Base-by-base conservation (phyloP, 2,888 invertebrate genomes). In the Cephalotes varians region DNA sequence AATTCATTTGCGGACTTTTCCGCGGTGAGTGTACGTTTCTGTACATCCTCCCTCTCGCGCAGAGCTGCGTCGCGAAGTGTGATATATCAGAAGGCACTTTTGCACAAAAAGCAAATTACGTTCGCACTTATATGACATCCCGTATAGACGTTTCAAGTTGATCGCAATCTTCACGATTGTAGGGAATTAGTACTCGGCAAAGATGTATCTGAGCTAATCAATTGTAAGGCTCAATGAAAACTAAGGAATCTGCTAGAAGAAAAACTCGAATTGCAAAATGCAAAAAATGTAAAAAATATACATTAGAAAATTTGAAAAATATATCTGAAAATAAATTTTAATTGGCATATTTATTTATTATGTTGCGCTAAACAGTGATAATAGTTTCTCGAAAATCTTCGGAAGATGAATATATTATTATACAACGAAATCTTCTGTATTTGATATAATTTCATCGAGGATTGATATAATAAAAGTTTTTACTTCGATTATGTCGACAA, bases 1-100 rank as follows among this genome's bases (percentile, higher is more conserved):
- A 79, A 79, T 79, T 79, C 77, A 79, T 79, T 79, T 79, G 77
- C 77, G 44, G 77, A 69, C 77, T 79, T 69, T 69, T 69, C 71
- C 56, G 56, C 71, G 64, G 28, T 44, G 64, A 56, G 71, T 79
- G 31, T 56, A 56, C 71, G 71, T 67, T 67, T 67, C 67, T 79
- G 77, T 79, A 56, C 77, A 56, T 69, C 77, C 71, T 69, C 71
- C 56, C 77, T 77, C 44, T 77, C 40, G 69, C 74, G 40, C 40
- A 28, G 21, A 54, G 54, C 54, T 21, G 67, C 56, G 44, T 79
- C 71, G 56, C 77, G 18, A 56, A 79, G 54, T 47, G 71, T 56
- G 71, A 79, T 79, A 79, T 79, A 69, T 79, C 56, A 69, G 56
- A n/a, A n/a, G 69, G 71, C 21, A 28, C 77, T 34, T 69, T 79